These are phyloP conservation scores for Ptychoptera albimana DNA, from an alignment of 2,888 invertebrate species.

Conservation along the genomic window DNA sequence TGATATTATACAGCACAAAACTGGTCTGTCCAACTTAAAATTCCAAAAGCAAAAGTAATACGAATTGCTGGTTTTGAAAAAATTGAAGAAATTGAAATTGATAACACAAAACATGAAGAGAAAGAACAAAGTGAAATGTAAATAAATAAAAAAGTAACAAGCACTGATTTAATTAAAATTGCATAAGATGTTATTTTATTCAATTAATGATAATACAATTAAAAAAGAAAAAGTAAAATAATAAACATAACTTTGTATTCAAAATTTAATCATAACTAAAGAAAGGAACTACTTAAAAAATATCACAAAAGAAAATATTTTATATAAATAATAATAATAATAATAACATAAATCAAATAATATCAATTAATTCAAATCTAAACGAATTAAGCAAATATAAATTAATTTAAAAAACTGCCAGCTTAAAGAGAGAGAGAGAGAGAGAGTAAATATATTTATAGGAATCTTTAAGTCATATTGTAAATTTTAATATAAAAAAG, in stretches of 20 bases:
- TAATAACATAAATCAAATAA: slow-evolving; percentile 5
- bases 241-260: too few species aligned
- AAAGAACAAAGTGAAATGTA: background rate
- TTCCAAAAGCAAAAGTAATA: slow-evolving; percentile 27
- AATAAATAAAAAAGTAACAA: background rate
- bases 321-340: background rate
- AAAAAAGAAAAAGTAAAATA: too few species aligned
- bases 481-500: slow-evolving; percentile 3
- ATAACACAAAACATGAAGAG: slow-evolving; percentile 12
- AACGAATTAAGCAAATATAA: background rate
- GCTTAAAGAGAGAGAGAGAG: slow-evolving; percentile 1
- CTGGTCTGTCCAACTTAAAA: slow-evolving; percentile 19
- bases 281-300: too few species aligned
- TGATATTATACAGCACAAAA: slow-evolving; percentile 13
- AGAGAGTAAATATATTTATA: too few species aligned
- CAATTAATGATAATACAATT: too few species aligned
- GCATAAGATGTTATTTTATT: too few species aligned
- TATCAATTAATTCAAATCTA: slow-evolving; percentile 12
- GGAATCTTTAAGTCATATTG: too few species aligned
- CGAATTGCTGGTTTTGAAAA: slow-evolving; percentile 21
- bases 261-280: too few species aligned
- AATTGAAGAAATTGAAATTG: slow-evolving; percentile 20
- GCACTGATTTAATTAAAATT: too few species aligned
- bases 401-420: slow-evolving; percentile 2
- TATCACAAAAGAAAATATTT: too few species aligned